Evolutionary conservation across 2,113 vertebrate genomes (phyloP), one percentile per base, ranked within the genome.

Genomic region (Chascanopsetta lugubris): DNA sequence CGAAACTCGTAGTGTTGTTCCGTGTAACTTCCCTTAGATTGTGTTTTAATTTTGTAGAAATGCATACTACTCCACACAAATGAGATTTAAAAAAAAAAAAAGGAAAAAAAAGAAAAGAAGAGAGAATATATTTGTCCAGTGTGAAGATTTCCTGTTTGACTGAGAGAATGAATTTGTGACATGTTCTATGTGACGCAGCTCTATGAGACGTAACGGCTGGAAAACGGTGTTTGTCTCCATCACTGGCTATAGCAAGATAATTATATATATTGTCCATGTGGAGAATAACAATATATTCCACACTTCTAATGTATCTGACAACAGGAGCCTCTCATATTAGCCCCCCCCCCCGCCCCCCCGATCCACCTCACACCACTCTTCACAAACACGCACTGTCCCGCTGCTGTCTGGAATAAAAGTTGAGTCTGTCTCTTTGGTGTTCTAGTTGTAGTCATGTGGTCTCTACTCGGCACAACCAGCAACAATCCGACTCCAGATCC

Each of bases 1-100:
- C 75, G 76, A 85, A 83, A 74, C 66, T 40, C 49, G 72, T 85
- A 59, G 81, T 81, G 85, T 88, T 59, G 82, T 87, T 80, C 61
- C 10, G 79, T 92, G 79, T 79, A 83, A 86, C 62, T 82, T 81
- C 70, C 86, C 67, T 77, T 87, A 87, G 84, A 86, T 85, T 84
- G 84, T 88, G 81, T 71, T 91, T 85, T 90, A 71, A 85, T 90
- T 89, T 86, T 83, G 64, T 85, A 82, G 69, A 87, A 49, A 88
- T 83, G 80, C 84, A 81, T 90, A 85, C 62, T 90, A 90, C 75
- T 73, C 80, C 57, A 78, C 76, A 86, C 81, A 86, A 74, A 87
- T 62, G 58, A 85, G 73, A 82, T 80, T 63, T 72, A 53, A 72
- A 64, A 60, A 75, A 13, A 67, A 54, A 61, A 75, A 73, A 34